Evolutionary conservation across 2,113 vertebrate species (phyloP).

Genomic region (Neodon shergylaensis): DNA sequence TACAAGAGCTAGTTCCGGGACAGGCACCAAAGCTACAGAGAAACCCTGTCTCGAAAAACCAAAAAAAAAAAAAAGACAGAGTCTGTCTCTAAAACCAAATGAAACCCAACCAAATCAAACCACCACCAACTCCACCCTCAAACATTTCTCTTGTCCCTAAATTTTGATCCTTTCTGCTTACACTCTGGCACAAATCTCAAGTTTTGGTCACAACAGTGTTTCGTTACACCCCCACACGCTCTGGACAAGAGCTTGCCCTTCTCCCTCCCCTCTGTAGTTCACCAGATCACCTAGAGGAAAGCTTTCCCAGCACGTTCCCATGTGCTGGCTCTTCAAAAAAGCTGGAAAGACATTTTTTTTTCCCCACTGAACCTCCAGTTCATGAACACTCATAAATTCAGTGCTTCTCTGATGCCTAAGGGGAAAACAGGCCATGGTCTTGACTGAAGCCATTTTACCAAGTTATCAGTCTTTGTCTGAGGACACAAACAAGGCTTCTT

Average conservation of each 20-base stretch:
- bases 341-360: neutral
- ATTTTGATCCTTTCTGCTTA: neutral
- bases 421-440: neutral
- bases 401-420: neutral
- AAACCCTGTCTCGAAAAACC: no score
- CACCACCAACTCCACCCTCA: neutral
- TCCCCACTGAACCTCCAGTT: neutral
- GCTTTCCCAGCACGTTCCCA: neutral
- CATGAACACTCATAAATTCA: constrained; percentile 18
- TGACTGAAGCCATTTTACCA: constrained; percentile 11
- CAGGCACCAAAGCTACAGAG: no score
- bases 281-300: neutral
- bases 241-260: neutral
- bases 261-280: neutral
- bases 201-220: neutral
- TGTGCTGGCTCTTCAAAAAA: constrained; percentile 28
- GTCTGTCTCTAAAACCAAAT: neutral
- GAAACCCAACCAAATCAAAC: neutral
- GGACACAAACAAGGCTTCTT: constrained; percentile 23
- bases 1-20: no score
- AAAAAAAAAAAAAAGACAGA: no score
- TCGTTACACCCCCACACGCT: neutral
- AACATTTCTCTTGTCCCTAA: neutral
- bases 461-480: neutral
- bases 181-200: neutral